These are phyloP conservation scores for Selenia dentaria DNA, from an alignment of 2,888 invertebrate genomes.

Conservation along the genomic window DNA sequence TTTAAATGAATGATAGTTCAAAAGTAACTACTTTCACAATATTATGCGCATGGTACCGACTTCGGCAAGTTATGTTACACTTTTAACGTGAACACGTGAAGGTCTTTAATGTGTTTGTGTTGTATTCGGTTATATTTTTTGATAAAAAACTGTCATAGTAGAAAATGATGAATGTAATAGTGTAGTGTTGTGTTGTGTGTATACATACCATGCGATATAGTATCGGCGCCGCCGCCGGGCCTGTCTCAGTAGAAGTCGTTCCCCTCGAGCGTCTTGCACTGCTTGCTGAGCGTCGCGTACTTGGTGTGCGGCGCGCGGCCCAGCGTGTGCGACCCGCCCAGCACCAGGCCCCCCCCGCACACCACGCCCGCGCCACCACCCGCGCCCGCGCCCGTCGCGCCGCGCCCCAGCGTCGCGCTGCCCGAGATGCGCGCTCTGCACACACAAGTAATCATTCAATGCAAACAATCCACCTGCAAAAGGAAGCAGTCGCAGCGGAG, in stretches of 20 bases:
- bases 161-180: no score
- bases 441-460: no score
- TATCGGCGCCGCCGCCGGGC: slow-evolving; percentile 83
- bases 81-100: no score
- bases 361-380: slow-evolving; percentile 54
- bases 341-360: slow-evolving; percentile 49
- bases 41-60: no score
- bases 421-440: slow-evolving; percentile 73
- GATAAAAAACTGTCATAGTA: no score
- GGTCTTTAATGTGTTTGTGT: no score
- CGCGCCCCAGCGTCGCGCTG: slow-evolving; percentile 70
- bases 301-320: slow-evolving; percentile 91
- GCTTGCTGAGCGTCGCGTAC: slow-evolving; percentile 98
- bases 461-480: no score
- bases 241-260: slow-evolving; percentile 97
- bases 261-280: slow-evolving; percentile 97
- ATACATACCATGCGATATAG: neutral
- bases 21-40: no score
- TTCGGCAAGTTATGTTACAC: no score
- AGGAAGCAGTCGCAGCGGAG: no score
- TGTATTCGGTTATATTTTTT: no score
- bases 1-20: no score
- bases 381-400: slow-evolving; percentile 56
- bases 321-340: slow-evolving; percentile 86
- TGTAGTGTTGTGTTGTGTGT: slow-evolving; percentile 4